These are phyloP conservation scores for Stichodactyla mertensii DNA, from an alignment of 64 coral and sea anemone species.

Conservation along the genomic window DNA sequence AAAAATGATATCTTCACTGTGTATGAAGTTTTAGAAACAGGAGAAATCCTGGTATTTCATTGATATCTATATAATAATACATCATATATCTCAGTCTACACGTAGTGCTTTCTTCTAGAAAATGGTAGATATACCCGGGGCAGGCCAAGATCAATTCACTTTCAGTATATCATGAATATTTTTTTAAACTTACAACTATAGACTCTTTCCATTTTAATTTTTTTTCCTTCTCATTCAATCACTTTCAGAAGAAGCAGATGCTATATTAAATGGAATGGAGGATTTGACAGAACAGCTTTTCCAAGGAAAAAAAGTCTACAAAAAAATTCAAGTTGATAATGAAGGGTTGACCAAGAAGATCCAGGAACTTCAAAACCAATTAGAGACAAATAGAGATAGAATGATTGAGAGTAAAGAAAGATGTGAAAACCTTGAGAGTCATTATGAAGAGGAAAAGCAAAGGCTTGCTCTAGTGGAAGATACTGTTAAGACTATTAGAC, in stretches of 20 bases:
- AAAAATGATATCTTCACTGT: too few species aligned
- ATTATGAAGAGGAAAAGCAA: slow-evolving; percentile 85
- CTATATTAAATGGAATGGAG: slow-evolving; percentile 76
- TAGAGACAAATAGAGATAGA: slow-evolving; percentile 45
- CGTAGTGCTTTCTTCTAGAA: too few species aligned
- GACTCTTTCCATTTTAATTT: too few species aligned
- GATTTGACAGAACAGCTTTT: slow-evolving; percentile 81
- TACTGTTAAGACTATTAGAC: slow-evolving; percentile 84
- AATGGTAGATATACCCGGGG: too few species aligned
- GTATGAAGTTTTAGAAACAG: too few species aligned
- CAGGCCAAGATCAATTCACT: too few species aligned
- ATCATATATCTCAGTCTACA: too few species aligned
- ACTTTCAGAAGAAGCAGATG: slow-evolving; percentile 72
- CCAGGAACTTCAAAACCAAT: slow-evolving; percentile 63
- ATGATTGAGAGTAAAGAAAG: slow-evolving; percentile 46
- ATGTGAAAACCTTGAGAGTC: slow-evolving; percentile 63
- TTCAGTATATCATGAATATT: too few species aligned
- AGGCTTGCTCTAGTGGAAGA: slow-evolving; percentile 86
- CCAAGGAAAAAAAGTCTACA: slow-evolving; percentile 87
- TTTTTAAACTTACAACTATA: too few species aligned
- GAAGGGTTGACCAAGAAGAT: slow-evolving; percentile 65
- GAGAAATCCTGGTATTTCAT: too few species aligned
- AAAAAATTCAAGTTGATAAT: slow-evolving; percentile 72
- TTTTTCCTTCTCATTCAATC: too few species aligned
- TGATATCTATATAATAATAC: too few species aligned